Base-by-base conservation (phyloP, 2,888 invertebrate species). In the Globia sparganii region DNA sequence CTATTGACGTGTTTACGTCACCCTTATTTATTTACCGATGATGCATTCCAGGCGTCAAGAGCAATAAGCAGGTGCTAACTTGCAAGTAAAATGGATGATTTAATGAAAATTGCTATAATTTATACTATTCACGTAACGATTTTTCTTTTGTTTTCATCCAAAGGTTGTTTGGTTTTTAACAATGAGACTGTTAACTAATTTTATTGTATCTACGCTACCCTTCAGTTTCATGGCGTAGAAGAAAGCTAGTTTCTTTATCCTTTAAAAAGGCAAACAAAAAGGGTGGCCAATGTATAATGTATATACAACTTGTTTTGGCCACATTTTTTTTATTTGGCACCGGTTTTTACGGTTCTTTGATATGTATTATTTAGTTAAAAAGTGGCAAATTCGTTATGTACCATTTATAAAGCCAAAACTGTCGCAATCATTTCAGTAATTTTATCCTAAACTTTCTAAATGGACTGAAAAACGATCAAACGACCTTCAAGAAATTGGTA, bases 31-130 rank as follows among this genome's bases (percentile, higher is more conserved):
- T 85, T 80, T 62, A 31, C 58, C 28, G 75, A 77, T 77, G 79
- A 82, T 75, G 69, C 58, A 66, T 85, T 80, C 70, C 49, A 67
- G 37, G 58, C 25, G 69, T 61, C 5, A 69, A 82, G 76, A 82
- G 46, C 18, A 37, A 40, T 61, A 65, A 49, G 40, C 53, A 78
- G 43, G 49, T 59, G 77, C 43, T 53, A 49, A 79, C 21, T 53
- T 56, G 37, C 64, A 62, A 62, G 53, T 53, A 61, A 43, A 75
- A 31, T 64, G 6, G 4, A 49, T 67, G 49, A 58, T 31, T 70
- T 77, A 11, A 61, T 25, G 21, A 53, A 40, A 65, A 66, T 59
- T 59, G 1, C 4, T 46, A 31, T 46, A 46, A 46, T 25, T 28
- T 62, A 37, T 66, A 13, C 40, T 66, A 28, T 13, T 25, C 9